These are phyloP conservation scores for Geotrupes spiniger DNA, from an alignment of 2,888 invertebrate species.

Conservation along the genomic window DNA sequence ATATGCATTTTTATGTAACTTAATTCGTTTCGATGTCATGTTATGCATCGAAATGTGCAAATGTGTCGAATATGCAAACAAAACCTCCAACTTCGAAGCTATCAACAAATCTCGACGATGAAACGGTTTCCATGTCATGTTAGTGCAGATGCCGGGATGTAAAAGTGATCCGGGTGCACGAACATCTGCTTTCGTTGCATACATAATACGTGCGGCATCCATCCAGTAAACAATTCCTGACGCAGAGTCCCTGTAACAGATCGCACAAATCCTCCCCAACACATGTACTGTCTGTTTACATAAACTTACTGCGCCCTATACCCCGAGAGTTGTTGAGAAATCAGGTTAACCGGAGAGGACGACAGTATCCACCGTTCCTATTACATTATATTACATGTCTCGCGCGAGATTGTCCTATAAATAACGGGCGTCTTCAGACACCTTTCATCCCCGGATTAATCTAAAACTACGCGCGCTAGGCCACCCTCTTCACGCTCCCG, in stretches of 20 bases:
- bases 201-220: neutral
- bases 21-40: too few relatives aligned
- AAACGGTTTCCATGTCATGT: too few relatives aligned
- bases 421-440: slow-evolving; percentile 6
- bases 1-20: too few relatives aligned
- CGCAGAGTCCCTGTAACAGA: slow-evolving; percentile 29
- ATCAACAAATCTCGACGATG: too few relatives aligned
- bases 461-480: slow-evolving; percentile 4
- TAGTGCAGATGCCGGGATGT: too few relatives aligned
- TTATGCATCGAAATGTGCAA: too few relatives aligned
- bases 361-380: slow-evolving; percentile 11
- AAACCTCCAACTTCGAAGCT: too few relatives aligned
- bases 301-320: slow-evolving; percentile 26
- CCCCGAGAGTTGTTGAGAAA: slow-evolving; percentile 16
- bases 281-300: slow-evolving; percentile 32
- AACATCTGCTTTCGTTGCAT: too few relatives aligned
- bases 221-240: slow-evolving; percentile 27
- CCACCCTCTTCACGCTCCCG: slow-evolving; percentile 1
- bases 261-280: slow-evolving; percentile 36
- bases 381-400: slow-evolving; percentile 12
- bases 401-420: slow-evolving; percentile 1
- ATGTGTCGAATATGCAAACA: too few relatives aligned
- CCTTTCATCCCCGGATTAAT: slow-evolving; percentile 19
- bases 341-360: slow-evolving; percentile 15
- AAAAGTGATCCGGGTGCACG: too few relatives aligned